phyloP scores from a whole-genome alignment of 2,113 vertebrate species.

The Otis tarda region DNA sequence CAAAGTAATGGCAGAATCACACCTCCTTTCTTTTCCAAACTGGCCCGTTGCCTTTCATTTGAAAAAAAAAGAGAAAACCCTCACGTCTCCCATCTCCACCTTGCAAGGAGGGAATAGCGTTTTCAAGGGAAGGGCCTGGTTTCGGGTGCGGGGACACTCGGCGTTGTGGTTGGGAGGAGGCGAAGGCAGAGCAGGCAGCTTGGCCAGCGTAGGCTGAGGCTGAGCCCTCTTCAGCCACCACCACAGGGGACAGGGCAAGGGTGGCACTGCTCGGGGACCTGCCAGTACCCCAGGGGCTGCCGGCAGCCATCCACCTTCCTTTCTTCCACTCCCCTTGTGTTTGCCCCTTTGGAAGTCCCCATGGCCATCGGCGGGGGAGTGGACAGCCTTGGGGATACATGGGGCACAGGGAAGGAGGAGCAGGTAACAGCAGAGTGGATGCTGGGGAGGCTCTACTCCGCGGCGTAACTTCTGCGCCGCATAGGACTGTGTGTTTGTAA shows the following conservation, averaged over 20 bases:
- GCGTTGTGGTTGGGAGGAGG: neutral
- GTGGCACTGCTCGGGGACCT: neutral
- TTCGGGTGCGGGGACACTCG: fast-evolving
- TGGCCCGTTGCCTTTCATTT: neutral
- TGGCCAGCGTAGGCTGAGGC: neutral
- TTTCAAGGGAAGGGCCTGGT: neutral
- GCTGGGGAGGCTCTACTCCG: fast-evolving
- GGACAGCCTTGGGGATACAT: too few relatives aligned
- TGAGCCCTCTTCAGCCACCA: fast-evolving
- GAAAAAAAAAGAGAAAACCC: neutral
- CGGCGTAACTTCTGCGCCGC: fast-evolving
- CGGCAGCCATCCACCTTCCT: neutral
- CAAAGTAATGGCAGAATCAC: neutral
- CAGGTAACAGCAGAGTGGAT: fast-evolving
- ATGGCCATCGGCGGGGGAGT: fast-evolving
- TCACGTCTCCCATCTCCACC: fast-evolving
- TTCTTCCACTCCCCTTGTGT: neutral
- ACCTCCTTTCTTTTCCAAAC: neutral
- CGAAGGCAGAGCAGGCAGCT: neutral
- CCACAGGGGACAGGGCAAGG: fast-evolving
- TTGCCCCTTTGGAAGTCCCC: neutral
- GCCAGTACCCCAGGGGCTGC: neutral
- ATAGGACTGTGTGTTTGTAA: fast-evolving
- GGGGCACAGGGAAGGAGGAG: neutral
- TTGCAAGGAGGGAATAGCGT: neutral